Base-by-base conservation (phyloP, 2,888 invertebrate genomes). In the Deladenus siricidicola region DNA sequence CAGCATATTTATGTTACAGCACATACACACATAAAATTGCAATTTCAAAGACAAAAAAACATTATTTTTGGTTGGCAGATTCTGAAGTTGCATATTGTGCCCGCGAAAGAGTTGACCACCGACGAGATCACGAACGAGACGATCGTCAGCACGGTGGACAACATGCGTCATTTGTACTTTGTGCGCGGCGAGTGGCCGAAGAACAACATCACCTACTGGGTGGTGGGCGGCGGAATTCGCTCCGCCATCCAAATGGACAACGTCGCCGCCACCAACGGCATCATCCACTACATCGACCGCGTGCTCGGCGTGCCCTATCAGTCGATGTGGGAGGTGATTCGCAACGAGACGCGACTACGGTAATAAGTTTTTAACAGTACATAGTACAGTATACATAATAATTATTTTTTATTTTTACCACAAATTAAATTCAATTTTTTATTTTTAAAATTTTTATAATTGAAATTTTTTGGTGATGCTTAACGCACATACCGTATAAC, bases 201-300 rank as follows among this genome's bases (percentile, higher is more conserved):
- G 50, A 79, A 79, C 63, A 79, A 79, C 61, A 73, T 79, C 58
- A 79, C 79, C 4, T 80, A 79, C 60, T 80, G 79, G 58, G 79
- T 79, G 14, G 71, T 77, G 43, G 79, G 79, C 10, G 79, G 79
- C 6, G 79, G 79, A 4, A 72, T 80, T 8, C 58, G 65, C 45
- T 78, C 79, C 6, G 73, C 76, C 4, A 78, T 79, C 19, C 69
- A 72, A 59, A 70, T 70, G 70, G 78, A 79, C 43, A 76, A 79
- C 57, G 74, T 79, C 14, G 78, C 79, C 4, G 78, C 75, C 17
- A 76, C 73, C 2, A 79, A 79, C 57, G 79, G 79, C 49, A 79
- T 79, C 42, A 70, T 79, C 21, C 79, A 79, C 60, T 79, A 78
- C 63, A 78, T 79, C 45, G 79, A 79, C 51, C 62, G 79, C 47